Base-by-base conservation (phyloP, 2,888 invertebrate species). In the Petrolisthes cinctipes region DNA sequence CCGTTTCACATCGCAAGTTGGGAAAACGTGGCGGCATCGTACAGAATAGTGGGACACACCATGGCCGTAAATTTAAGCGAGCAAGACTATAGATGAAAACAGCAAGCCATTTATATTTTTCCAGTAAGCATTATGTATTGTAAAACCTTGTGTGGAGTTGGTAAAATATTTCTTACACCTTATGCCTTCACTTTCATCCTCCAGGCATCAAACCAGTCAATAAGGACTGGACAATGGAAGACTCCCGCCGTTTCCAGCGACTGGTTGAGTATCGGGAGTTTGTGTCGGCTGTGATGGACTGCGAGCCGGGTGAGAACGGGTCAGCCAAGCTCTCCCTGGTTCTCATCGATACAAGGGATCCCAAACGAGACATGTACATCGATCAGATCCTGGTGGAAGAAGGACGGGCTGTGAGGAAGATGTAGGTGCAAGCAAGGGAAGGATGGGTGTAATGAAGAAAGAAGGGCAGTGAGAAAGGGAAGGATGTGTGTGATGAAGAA, bases 171-270 rank as follows among this genome's bases (percentile, higher is more conserved):
- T 37, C 37, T 37, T 37, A 37, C 37, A 37, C 37, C 37, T 37
- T 37, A 37, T 37, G 37, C 37, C 37, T 76, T 37, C n/a, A 9
- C 37, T 51, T 11, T 76, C 76, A 23, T 11, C 9, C 51, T 89
- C 54, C 92, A 94, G 94, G 94, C 91, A 94, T 94, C 80, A 93
- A 92, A 91, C 94, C 95, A 66, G 92, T 93, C 37, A 94, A 95
- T 91, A 93, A 93, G 91, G 95, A 96, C 92, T 96, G 96, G 96
- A 94, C 95, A 0, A 94, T 95, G 91, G 95, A 95, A 91, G 96
- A 96, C 92, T 96, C 96, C 91, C 93, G 95, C 83, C 93, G 95
- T 89, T 97, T 97, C 92, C 95, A 96, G 91, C 94, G 95, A 91
- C 92, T 96, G 90, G 95, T 96, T 6, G 95, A 95, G 66, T 94